Percentiles rank a stretch among this genome's conserved stretches.
These are phyloP conservation scores for Myzus persicae DNA, from an alignment of 1,140 invertebrate species.

Conservation along the genomic window DNA sequence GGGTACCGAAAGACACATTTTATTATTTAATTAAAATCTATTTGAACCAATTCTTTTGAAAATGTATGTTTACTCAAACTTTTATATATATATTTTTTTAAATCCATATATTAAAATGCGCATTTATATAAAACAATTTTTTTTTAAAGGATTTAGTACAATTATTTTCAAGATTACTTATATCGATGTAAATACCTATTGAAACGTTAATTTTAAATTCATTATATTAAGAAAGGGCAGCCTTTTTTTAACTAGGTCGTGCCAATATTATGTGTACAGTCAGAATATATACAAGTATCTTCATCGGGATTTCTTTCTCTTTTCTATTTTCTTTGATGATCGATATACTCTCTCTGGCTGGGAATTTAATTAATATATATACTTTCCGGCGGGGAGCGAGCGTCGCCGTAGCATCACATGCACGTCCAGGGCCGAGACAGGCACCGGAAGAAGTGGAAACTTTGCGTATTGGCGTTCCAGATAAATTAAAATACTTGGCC, in stretches of 20 bases:
- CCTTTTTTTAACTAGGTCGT: neutral
- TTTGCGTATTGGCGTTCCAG: conserved; percentile 57
- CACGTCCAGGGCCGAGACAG: neutral
- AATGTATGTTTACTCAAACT: neutral
- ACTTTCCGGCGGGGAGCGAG: neutral
- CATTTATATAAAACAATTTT: neutral
- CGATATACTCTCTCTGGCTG: conserved; percentile 22
- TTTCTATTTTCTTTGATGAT: conserved; percentile 34
- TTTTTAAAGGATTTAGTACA: neutral
- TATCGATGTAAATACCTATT: neutral
- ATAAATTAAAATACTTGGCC: conserved; percentile 59
- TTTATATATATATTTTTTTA: neutral
- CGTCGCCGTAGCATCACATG: neutral
- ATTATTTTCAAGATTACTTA: neutral
- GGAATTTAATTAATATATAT: conserved; percentile 53
- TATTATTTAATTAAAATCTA: neutral
- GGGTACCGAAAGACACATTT: neutral
- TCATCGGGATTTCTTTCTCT: neutral
- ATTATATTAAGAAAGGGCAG: neutral
- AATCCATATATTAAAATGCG: neutral
- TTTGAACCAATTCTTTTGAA: no score
- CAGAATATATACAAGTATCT: neutral
- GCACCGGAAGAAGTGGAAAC: conserved; percentile 54
- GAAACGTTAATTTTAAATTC: neutral
- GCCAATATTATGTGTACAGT: neutral